Base-by-base conservation (phyloP, 2,797 vertebrate genomes). In the Neosilurus mollespiculum region DNA sequence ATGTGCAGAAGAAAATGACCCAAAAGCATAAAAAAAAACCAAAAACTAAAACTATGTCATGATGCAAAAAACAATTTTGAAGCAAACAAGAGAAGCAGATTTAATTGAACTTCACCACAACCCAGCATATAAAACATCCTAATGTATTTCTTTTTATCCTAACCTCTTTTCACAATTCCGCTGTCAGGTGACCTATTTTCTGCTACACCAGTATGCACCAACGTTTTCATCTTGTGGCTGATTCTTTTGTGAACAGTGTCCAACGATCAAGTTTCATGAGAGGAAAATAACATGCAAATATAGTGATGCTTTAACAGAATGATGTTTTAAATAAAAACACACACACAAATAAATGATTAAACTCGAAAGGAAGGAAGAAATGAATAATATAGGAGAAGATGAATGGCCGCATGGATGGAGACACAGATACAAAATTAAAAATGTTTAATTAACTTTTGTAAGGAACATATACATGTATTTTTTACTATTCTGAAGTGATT, bases 361-460 rank as follows among this genome's bases (percentile, higher is more conserved):
- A 22, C 9, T 12, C 43, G 77, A 86, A 5, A 79, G 71, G 26
- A 78, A 37, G 37, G 1, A 11, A 71, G 30, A 66, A 54, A 61
- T 9, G 53, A 43, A 53, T 72, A 58, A 9, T 7, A 18, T 20
- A 56, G 10, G 24, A 75, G 24, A 75, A 34, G 9, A 82, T 30
- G 2, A 14, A 69, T 61, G 53, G 51, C 15, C n/a, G 30, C 59
- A 75, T 10, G 49, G 20, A 37, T 67, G 76, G 30, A 34, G 49
- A 70, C 11, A 7, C 24, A 20, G 49, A 24, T 51, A 66, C 20
- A 76, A 82, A 67, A 61, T 59, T 30, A 26, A 30, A 26, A 78
- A 73, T 61, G 64, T 78, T 78, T 69, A 83, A 69, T 83, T 59
- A 58, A 69, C 62, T 78, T 83, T 75, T 51, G 16, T 43, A 61